A percentile compares a stretch with the other conserved stretches of the same genome.
phyloP scores from a whole-genome alignment of 2,888 invertebrate species.

The Tuberolachnus salignus region DNA sequence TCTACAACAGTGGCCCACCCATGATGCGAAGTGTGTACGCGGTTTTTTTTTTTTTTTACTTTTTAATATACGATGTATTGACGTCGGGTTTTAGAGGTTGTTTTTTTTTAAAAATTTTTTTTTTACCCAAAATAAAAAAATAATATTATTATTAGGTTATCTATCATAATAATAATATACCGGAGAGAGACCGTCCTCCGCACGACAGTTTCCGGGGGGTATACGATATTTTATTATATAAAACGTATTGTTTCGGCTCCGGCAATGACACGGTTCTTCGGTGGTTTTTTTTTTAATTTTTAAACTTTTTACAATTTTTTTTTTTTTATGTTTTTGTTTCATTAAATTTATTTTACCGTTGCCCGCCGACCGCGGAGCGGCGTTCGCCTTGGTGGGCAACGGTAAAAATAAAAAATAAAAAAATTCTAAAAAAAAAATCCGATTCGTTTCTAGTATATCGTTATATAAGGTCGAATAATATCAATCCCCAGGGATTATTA shows the following conservation, averaged over 20 bases:
- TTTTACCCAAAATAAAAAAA: too few species aligned
- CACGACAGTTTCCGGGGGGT: slow-evolving; percentile 5
- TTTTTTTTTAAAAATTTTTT: too few species aligned
- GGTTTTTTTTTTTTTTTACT: too few species aligned
- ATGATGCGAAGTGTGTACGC: too few species aligned
- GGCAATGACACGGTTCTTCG: slow-evolving; percentile 43
- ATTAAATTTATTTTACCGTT: slow-evolving; percentile 47
- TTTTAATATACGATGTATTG: too few species aligned
- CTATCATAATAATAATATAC: too few species aligned
- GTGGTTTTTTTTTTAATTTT: slow-evolving; percentile 19
- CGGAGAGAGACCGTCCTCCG: too few species aligned
- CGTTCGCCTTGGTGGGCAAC: slow-evolving; percentile 28
- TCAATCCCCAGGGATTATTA: slow-evolving; percentile 47
- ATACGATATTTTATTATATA: slow-evolving; percentile 31
- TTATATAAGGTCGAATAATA: slow-evolving; percentile 1
- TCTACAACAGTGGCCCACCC: too few species aligned
- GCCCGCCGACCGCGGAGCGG: background rate
- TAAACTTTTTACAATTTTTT: background rate
- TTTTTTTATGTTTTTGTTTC: too few species aligned
- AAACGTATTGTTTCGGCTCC: background rate
- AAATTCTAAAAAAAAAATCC: slow-evolving; percentile 11
- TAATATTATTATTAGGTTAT: too few species aligned
- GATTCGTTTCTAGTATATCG: background rate
- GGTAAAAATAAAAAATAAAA: background rate
- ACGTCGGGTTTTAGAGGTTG: slow-evolving; percentile 13